These are phyloP conservation scores for Coelopa frigida DNA, from an alignment of 1,140 invertebrate genomes.

Conservation along the genomic window DNA sequence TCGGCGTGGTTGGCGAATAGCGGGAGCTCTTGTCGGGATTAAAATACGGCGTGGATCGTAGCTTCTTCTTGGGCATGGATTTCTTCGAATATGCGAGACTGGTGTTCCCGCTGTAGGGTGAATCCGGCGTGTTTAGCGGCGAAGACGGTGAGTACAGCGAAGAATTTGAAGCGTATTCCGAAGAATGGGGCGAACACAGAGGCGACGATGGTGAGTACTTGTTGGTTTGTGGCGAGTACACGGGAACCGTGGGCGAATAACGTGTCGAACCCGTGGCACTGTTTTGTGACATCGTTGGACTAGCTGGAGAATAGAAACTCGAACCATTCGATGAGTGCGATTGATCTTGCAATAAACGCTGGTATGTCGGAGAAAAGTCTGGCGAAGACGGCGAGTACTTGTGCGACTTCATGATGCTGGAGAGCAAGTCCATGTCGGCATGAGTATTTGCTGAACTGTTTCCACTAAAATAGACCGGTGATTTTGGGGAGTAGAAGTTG, in stretches of 20 bases:
- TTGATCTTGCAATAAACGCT: neutral
- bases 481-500: constrained; percentile 67
- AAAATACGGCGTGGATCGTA: constrained; percentile 61
- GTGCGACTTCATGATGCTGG: constrained; percentile 64
- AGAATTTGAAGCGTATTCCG: neutral
- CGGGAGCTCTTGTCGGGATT: constrained; percentile 53
- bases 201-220: constrained; percentile 63
- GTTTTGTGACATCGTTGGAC: constrained; percentile 44
- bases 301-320: constrained; percentile 55
- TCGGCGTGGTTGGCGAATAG: constrained; percentile 68
- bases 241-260: constrained; percentile 65
- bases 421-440: constrained; percentile 64
- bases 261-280: constrained; percentile 58
- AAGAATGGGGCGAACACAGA: constrained; percentile 52
- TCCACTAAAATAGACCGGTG: constrained; percentile 56
- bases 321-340: constrained; percentile 1
- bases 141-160: constrained; percentile 11
- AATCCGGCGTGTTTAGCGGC: constrained; percentile 4
- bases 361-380: constrained; percentile 40
- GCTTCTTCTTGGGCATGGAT: constrained; percentile 51
- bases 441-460: neutral
- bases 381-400: constrained; percentile 60
- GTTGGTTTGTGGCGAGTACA: constrained; percentile 58
- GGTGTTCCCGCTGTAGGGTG: neutral
- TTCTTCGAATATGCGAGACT: neutral